Base-by-base conservation (phyloP, 2,797 vertebrate species). In the Sphaeramia orbicularis region DNA sequence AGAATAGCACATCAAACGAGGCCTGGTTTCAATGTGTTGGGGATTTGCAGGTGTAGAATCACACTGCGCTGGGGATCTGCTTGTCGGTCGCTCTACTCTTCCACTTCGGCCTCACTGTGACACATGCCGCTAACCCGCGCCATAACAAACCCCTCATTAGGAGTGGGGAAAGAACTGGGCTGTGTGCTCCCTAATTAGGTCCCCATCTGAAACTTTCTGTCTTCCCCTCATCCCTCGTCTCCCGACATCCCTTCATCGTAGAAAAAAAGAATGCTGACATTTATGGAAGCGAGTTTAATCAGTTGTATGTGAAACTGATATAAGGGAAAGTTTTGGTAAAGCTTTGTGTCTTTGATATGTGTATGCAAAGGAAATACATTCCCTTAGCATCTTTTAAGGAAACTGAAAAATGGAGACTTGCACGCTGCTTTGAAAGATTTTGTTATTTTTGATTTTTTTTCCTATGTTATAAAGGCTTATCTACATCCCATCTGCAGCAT, bases 1-100 rank as follows among this genome's bases (percentile, higher is more conserved):
- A 94, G 93, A 94, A 92, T 86, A 89, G 87, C 91, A 94, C 93
- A 94, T 94, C 94, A 95, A 94, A 94, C 92, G 88, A 89, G 87
- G 85, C 80, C 89, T 85, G 89, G 84, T 89, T 86, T 92, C 89
- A 90, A 87, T 91, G 90, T 90, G 91, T 93, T 80, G 80, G 89
- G 87, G 90, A 90, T 91, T 90, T 89, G 90, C 92, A 94, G 93
- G 93, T 94, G 92, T 78, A 88, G 86, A 71, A 84, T 84, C 83
- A 59, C 78, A 76, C 84, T 19, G 84, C 24, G 64, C 83, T 40
- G 69, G 87, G 88, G 85, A 91, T 86, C 75, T 27, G 74, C 82
- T 74, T 10, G 63, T 57, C 65, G 86, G 86, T 73, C 69, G 68
- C 50, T 56, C 54, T 35, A 56, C 78, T 68, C 81, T 74, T 74